A percentile compares a stretch with the other conserved stretches of the same genome.
Conservation (phyloP, 53 echinoderm and acorn worm genomes). For the Henricia sp. region DNA sequence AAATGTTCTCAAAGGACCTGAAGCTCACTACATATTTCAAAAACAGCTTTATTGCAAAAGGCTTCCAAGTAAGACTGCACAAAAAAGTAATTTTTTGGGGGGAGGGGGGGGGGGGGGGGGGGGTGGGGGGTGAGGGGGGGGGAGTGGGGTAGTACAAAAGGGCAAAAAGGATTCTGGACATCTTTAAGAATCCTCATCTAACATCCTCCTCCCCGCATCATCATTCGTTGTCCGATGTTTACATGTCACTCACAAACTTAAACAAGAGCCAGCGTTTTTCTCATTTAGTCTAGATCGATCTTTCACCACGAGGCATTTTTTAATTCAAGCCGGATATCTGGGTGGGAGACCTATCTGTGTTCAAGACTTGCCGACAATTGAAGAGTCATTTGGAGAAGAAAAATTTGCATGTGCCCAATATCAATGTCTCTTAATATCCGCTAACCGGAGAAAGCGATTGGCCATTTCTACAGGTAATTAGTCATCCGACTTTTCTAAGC, state of each 20-base stretch:
- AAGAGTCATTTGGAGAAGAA: no score
- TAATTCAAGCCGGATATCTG: slow-evolving; percentile 7
- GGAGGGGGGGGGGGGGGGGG: no score
- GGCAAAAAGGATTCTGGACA: no score
- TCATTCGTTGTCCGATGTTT: not conserved
- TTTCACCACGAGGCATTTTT: not conserved
- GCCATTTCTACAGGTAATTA: slow-evolving; percentile 17
- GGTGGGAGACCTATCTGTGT: not conserved
- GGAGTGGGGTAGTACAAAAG: no score
- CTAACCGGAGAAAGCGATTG: slow-evolving; percentile 45
- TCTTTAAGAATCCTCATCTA: no score
- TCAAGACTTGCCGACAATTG: no score
- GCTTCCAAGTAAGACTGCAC: no score
- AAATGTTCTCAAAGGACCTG: no score
- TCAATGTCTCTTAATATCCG: slow-evolving; percentile 51
- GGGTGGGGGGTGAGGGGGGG: no score
- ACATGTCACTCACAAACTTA: not conserved
- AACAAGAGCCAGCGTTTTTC: not conserved
- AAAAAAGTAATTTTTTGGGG: no score
- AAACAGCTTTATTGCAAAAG: no score
- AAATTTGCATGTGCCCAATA: not conserved
- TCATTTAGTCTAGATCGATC: slow-evolving; percentile 7
- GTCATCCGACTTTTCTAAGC: slow-evolving; percentile 6
- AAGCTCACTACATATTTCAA: no score
- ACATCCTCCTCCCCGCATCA: not conserved